These are phyloP conservation scores for Actias luna DNA, from an alignment of 2,888 invertebrate species.

Conservation along the genomic window DNA sequence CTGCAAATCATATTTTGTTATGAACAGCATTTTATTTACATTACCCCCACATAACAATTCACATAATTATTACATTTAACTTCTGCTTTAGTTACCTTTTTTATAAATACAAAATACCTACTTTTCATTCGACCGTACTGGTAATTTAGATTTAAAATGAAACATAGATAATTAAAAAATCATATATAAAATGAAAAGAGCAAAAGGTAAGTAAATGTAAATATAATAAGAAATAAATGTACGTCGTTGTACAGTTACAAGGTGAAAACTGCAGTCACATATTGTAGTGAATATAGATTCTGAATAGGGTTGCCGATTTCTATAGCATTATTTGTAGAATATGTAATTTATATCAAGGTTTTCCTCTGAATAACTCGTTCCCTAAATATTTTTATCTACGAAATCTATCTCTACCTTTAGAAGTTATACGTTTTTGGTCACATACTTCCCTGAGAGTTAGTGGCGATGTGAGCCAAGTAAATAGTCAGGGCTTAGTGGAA, in stretches of 20 bases:
- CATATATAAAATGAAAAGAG: background rate
- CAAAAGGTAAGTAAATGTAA: background rate
- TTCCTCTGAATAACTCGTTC: background rate
- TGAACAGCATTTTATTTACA: constrained; percentile 6
- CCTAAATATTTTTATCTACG: no score
- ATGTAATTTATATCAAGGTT: background rate
- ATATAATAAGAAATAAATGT: background rate
- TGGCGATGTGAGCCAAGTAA: no score
- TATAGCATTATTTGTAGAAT: background rate
- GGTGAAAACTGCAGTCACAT: background rate
- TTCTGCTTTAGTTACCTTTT: background rate
- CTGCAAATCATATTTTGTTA: constrained; percentile 9
- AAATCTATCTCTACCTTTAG: no score
- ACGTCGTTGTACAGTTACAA: no score
- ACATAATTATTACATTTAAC: background rate
- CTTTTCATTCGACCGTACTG: background rate
- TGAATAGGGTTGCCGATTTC: background rate
- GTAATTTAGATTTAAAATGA: background rate
- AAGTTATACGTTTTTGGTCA: no score
- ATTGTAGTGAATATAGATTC: background rate
- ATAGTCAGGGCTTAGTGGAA: no score
- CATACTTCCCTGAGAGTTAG: no score
- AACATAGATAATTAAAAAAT: background rate
- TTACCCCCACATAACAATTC: background rate
- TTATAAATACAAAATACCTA: background rate